Evolutionary conservation across 2,113 vertebrate species (phyloP).

Genomic region (Ctenodactylus gundi): DNA sequence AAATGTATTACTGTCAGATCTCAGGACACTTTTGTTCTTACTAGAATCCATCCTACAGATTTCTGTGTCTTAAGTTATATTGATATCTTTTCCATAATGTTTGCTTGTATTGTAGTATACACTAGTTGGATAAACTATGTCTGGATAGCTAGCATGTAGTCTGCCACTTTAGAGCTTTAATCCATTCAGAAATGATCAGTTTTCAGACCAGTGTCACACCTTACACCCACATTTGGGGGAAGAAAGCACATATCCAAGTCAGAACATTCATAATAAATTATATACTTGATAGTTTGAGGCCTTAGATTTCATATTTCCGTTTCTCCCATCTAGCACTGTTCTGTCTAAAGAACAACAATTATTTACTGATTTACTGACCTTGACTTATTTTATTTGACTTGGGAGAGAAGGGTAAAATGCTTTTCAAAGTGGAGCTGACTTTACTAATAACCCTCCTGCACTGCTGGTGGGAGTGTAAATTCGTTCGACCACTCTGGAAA

Average conservation of each 20-base stretch:
- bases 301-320: background rate
- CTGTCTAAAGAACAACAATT: slow-evolving; percentile 6
- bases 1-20: background rate
- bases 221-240: background rate
- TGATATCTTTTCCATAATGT: background rate
- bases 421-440: background rate
- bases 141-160: background rate
- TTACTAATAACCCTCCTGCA: background rate
- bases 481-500: no score
- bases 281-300: background rate
- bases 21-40: background rate
- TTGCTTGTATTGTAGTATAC: background rate
- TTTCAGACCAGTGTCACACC: background rate
- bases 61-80: background rate
- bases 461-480: no score
- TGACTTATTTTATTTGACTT: background rate
- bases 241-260: background rate
- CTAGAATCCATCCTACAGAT: background rate
- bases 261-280: background rate
- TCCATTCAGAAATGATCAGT: background rate
- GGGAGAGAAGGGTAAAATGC: background rate
- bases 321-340: background rate
- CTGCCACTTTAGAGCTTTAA: background rate
- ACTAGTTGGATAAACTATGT: background rate
- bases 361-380: background rate